Evolutionary conservation across 2,113 vertebrate genomes (phyloP), one percentile per base, ranked within the genome.

Genomic region (Diphyllodes magnificus): DNA sequence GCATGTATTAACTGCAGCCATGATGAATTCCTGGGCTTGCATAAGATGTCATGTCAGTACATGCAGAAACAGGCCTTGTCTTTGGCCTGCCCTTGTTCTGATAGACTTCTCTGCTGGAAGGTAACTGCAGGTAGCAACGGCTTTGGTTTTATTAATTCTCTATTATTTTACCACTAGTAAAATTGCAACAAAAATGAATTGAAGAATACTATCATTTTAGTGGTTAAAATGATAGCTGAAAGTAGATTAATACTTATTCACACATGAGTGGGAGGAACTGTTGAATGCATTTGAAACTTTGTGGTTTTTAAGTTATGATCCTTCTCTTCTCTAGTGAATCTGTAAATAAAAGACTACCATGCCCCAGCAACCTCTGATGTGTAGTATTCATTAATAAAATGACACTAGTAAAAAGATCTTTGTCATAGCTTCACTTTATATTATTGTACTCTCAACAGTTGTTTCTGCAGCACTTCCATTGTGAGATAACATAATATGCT

Each of bases 401-500:
- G 9, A 69, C 45, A 72, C 3, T 31, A 85, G 28, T 77, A 61
- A 88, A 82, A 83, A 69, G 49, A 63, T 82, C 35, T 85, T 86
- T 8, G 5, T 71, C 69, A 65, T 86, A 86, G 86, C 95, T 97
- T 96, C 33, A 66, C 18, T 87, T 91, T 59, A 42, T 82, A 69
- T 89, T 94, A 44, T 89, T 93, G 19, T 31, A 35, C 5, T 88
- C 50, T 93, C 57, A 86, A 28, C 28, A 78, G 61, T 39, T 95
- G 17, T 91, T 87, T 84, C 70, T 86, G 21, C 45, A 64, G 59
- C 56, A 44, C 63, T 94, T 90, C 33, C 40, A 64, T 54, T 90
- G 60, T 63, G 68, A 97, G 88, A 91, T 30, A 96, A 50, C 28
- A 90, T 78, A 93, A 94, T 94, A 25, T 59, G 47, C 27, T 85